Evolutionary conservation across 2,888 invertebrate genomes (phyloP), one percentile per base, ranked within the genome.

Genomic region (Drosophila prostipennis): DNA sequence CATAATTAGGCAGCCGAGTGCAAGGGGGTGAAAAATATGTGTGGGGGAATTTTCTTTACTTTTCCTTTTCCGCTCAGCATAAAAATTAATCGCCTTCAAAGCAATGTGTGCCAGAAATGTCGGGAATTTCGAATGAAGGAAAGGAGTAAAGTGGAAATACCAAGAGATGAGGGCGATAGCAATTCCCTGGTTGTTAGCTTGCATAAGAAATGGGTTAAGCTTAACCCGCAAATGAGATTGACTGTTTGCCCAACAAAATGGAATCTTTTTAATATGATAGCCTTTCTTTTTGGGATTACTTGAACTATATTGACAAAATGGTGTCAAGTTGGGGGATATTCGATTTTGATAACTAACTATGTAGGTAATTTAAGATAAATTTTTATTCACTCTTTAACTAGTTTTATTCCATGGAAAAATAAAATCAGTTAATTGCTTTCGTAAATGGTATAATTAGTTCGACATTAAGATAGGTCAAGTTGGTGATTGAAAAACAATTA

Each of bases 1-100:
- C 72, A 72, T 71, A 55, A 71, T 72, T 72, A 71, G 29, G 63
- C 53, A 68, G 43, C 48, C 26, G 55, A 49, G 60, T 23, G 23
- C 36, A 26, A 29, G 14, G 19, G 19, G 14, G 36, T 34, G 23
- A 14, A 36, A 56, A 56, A 42, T 42, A 19, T 39, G 7, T 55
- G 32, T 48, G 55, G 37, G 16, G 19, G 10, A 19, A 32, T 40
- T 32, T 54, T 40, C 29, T 19, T 32, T 19, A 19, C 13, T 32
- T 13, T 34, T 48, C 29, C 29, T 7, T 29, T 29, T 29, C 29
- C 26, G 16, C 7, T 4, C 39, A 32, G 55, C 39, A 14, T 5
- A 32, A 6, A 16, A 46, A 40, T 55, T 32, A 58, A 58, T 55
- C 39, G 57, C 57, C 57, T 55, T 55, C 56, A 6, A 32, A 55